Conservation (phyloP, 1,140 invertebrate species). For the Mercenaria mercenaria region DNA sequence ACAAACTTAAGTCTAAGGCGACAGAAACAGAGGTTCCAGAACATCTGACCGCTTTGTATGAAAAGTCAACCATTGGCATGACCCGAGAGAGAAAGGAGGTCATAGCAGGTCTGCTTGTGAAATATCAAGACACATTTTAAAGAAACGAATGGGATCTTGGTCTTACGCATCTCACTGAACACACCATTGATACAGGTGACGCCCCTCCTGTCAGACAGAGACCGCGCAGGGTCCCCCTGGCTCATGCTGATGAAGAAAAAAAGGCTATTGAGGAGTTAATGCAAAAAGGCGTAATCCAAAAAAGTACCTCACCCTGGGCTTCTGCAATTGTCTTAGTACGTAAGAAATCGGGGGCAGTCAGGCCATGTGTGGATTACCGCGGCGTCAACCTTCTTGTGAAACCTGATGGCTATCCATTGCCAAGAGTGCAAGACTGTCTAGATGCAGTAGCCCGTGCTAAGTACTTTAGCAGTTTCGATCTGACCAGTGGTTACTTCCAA, state of each 20-base stretch:
- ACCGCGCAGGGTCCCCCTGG: not conserved
- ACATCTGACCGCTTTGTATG: not conserved
- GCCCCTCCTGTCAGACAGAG: not conserved
- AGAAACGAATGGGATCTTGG: not conserved
- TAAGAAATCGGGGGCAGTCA: not conserved
- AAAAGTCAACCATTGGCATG: not conserved
- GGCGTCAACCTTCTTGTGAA: not conserved
- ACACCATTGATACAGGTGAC: not conserved
- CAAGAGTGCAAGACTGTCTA: constrained; percentile 18
- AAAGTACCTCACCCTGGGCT: not conserved
- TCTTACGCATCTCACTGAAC: not conserved
- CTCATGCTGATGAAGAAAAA: constrained; percentile 7
- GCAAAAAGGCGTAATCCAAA: not conserved
- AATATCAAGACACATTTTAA: not conserved
- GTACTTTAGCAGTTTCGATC: not conserved
- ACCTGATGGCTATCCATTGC: constrained; percentile 4
- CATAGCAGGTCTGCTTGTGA: not conserved
- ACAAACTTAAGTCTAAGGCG: not conserved
- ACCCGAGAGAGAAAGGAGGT: not conserved
- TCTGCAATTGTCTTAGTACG: not conserved
- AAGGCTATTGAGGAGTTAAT: not conserved
- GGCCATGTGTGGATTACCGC: constrained; percentile 3
- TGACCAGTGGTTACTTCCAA: not conserved
- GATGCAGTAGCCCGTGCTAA: not conserved
- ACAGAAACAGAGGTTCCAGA: not conserved